Conservation (phyloP, 2,113 vertebrate genomes). For the Rhea pennata region DNA sequence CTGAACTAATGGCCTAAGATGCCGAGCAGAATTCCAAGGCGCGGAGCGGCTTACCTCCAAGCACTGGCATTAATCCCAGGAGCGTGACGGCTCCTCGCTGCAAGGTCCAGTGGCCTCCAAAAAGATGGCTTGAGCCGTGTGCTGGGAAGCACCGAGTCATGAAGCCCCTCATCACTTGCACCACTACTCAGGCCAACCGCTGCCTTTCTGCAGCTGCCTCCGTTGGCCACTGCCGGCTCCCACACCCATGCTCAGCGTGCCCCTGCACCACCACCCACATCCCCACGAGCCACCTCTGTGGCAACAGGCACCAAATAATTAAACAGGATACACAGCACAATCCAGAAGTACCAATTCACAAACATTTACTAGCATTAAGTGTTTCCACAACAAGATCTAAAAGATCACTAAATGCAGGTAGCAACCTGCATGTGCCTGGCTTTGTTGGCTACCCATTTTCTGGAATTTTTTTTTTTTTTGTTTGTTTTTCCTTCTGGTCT, state of each 20-base stretch:
- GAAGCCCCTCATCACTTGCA: not conserved
- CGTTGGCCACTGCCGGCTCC: no score
- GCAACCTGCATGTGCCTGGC: rapidly evolving
- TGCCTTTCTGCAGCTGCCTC: not conserved
- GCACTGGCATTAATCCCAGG: not conserved
- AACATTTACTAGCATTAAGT: not conserved
- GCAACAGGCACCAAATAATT: not conserved
- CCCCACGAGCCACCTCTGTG: not conserved
- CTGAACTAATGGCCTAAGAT: slow-evolving; percentile 38
- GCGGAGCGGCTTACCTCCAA: slow-evolving; percentile 17
- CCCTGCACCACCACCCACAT: not conserved
- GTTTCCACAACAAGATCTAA: not conserved
- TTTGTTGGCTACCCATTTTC: not conserved
- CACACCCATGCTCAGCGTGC: rapidly evolving
- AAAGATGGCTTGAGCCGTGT: not conserved
- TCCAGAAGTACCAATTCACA: rapidly evolving
- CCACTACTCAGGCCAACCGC: not conserved
- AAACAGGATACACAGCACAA: rapidly evolving
- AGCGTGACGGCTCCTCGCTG: not conserved
- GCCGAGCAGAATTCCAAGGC: slow-evolving; percentile 3
- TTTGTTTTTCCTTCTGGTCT: not conserved
- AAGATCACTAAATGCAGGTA: not conserved
- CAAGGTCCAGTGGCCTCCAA: not conserved
- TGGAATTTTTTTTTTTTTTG: no score
- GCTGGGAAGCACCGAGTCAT: not conserved